These are phyloP conservation scores for Periparus ater DNA, from an alignment of 2,797 vertebrate genomes.

Conservation along the genomic window DNA sequence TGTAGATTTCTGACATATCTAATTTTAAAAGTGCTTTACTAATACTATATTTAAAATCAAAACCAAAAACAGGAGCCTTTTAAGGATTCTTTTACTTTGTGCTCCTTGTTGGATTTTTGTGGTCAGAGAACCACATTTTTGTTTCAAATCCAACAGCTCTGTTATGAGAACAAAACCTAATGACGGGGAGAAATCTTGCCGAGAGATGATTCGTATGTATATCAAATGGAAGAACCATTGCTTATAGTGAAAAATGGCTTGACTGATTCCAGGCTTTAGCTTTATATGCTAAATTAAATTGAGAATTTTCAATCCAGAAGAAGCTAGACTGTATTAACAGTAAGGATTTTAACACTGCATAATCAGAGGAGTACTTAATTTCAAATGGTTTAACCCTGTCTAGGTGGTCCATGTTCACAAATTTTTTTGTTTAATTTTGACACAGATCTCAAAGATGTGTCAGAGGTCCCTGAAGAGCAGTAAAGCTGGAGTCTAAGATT, in stretches of 20 bases:
- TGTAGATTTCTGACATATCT: not conserved
- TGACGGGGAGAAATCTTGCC: not conserved
- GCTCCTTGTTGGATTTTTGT: slow-evolving; percentile 49
- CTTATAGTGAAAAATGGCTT: slow-evolving; percentile 49
- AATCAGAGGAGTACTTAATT: slow-evolving; percentile 1
- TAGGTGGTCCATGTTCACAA: slow-evolving; percentile 52
- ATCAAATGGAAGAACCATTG: slow-evolving; percentile 49
- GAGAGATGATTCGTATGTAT: not conserved
- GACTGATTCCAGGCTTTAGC: not conserved
- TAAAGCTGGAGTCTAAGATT: not conserved
- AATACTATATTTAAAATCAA: slow-evolving; percentile 38
- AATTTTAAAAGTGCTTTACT: slow-evolving; percentile 16
- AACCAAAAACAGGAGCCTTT: slow-evolving; percentile 19
- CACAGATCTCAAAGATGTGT: not conserved
- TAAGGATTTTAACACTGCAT: slow-evolving; percentile 38
- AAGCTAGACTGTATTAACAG: slow-evolving; percentile 6
- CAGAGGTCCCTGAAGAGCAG: slow-evolving; percentile 3
- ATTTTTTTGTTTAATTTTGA: slow-evolving; percentile 32
- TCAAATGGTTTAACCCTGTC: slow-evolving; percentile 21
- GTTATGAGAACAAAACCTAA: slow-evolving; percentile 32
- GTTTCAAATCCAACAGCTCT: slow-evolving; percentile 40
- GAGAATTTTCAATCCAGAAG: slow-evolving; percentile 42
- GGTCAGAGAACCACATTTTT: slow-evolving; percentile 54
- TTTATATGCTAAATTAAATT: not conserved
- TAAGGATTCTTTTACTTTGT: slow-evolving; percentile 42